Conservation (phyloP, 2,797 vertebrate species). For the Phaenicophaeus curvirostris region DNA sequence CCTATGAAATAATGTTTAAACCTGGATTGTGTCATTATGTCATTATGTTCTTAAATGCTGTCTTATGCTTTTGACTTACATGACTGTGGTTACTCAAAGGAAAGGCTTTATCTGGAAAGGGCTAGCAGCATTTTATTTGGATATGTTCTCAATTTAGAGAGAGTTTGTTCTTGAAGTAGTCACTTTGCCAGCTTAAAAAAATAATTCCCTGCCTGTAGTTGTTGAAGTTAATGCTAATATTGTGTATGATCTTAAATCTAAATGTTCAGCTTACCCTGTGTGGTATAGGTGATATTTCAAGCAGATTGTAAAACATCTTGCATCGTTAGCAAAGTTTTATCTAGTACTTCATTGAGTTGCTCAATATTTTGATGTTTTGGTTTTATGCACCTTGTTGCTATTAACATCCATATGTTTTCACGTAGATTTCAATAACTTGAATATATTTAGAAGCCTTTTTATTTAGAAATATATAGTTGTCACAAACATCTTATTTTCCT, state of each 20-base stretch:
- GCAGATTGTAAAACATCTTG: slow-evolving; percentile 80
- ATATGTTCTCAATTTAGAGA: slow-evolving; percentile 76
- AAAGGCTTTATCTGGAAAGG: slow-evolving; percentile 75
- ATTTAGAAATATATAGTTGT: slow-evolving; percentile 80
- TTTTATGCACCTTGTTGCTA: slow-evolving; percentile 88
- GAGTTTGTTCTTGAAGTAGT: slow-evolving; percentile 76
- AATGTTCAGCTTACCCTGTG: slow-evolving; percentile 81
- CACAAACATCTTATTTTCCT: slow-evolving; percentile 80
- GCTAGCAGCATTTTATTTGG: slow-evolving; percentile 78
- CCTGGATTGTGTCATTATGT: slow-evolving; percentile 76
- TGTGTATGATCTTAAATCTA: slow-evolving; percentile 81
- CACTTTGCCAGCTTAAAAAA: slow-evolving; percentile 76
- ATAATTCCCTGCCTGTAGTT: slow-evolving; percentile 77
- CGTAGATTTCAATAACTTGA: slow-evolving; percentile 82
- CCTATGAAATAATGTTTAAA: slow-evolving; percentile 83
- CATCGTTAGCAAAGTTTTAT: slow-evolving; percentile 78
- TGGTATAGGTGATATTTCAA: slow-evolving; percentile 83
- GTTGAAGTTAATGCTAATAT: slow-evolving; percentile 81
- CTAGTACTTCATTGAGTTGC: slow-evolving; percentile 80
- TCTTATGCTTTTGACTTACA: slow-evolving; percentile 74
- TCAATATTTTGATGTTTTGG: slow-evolving; percentile 84
- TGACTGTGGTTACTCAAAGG: slow-evolving; percentile 75
- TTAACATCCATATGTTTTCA: slow-evolving; percentile 88
- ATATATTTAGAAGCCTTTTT: slow-evolving; percentile 79
- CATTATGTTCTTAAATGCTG: slow-evolving; percentile 78